Evolutionary conservation across 2,113 vertebrate genomes (phyloP), one percentile per base, ranked within the genome.

Genomic region (Ivindomyrus marchei): DNA sequence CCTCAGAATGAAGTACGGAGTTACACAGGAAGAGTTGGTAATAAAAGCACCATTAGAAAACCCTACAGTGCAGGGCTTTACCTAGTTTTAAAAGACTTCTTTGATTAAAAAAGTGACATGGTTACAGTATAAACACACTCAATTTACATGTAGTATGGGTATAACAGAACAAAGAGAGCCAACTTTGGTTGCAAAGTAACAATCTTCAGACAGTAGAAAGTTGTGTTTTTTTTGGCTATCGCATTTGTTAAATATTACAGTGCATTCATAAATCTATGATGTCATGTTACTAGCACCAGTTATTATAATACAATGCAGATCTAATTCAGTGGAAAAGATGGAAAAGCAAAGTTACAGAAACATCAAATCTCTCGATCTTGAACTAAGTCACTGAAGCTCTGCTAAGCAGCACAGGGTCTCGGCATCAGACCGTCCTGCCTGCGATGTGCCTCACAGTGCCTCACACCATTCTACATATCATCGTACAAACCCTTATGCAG

Each of bases 91-190:
- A 98, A 97, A 97, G 97, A 97, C 96, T 97, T 97, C 96, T 96
- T 97, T 97, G 97, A 98, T 98, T 98, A 98, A 97, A 92, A 88
- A 97, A 97, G 97, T 97, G 98, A 96, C 97, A 96, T 96, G 98
- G 97, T 98, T 99, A 99, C 98, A 99, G 97, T 99, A 98, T 98
- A 99, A 97, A 99, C 98, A 99, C 97, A 97, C 96, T 96, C 97
- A 98, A 99, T 98, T 97, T 99, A 99, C 98, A 98, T 97, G 97
- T 97, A 97, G 96, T 97, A 98, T 97, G 97, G 95, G 95, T 96
- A 84, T 97, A 83, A 56, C 70, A n/a, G 96, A 97, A 96, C 94
- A 90, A 91, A 94, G 96, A 93, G 97, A 96, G 97, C 96, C 97
- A 93, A 97, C 97, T 96, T 96, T 98, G 96, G 97, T 97, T 97